phyloP scores from a whole-genome alignment of 2,797 vertebrate genomes.

The Hippocampus kuda region DNA sequence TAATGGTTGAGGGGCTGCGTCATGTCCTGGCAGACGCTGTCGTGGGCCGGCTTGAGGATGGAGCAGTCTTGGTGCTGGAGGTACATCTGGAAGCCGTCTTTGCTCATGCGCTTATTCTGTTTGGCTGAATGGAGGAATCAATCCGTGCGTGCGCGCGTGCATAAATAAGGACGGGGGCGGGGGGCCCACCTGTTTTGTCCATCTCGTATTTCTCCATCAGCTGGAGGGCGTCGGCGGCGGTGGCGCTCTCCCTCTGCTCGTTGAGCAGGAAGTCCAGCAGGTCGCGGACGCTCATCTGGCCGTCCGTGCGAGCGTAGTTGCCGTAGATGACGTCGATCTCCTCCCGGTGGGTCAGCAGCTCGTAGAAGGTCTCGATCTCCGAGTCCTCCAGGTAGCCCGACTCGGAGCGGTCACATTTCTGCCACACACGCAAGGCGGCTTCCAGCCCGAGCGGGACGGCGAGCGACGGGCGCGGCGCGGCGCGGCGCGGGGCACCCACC shows the following conservation, averaged over 20 bases:
- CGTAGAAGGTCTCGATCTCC: conserved; percentile 88
- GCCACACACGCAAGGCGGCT: conserved; percentile 11
- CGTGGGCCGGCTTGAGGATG: conserved; percentile 74
- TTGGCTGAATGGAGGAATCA: conserved; percentile 65
- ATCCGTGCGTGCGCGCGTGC: no score
- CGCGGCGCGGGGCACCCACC: conserved; percentile 48
- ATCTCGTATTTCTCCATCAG: conserved; percentile 84
- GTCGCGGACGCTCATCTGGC: conserved; percentile 69
- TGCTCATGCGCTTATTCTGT: conserved; percentile 72
- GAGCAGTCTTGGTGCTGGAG: conserved; percentile 73
- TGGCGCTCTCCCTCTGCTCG: conserved; percentile 67
- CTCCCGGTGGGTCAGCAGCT: conserved; percentile 74
- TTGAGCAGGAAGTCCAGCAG: conserved; percentile 73
- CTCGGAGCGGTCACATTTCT: conserved; percentile 85
- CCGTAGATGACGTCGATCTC: conserved; percentile 79
- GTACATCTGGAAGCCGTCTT: conserved; percentile 92
- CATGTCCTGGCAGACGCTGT: conserved; percentile 87
- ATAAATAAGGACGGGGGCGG: background rate
- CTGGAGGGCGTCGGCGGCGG: conserved; percentile 58
- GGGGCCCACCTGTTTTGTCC: conserved; percentile 67
- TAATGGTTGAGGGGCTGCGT: conserved; percentile 85
- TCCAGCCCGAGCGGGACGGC: no score
- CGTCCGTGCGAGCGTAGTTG: conserved; percentile 46
- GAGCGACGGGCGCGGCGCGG: no score
- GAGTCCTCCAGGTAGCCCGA: conserved; percentile 79